A percentile compares a stretch with the other conserved stretches of the same genome.
Conservation (phyloP, 1,140 invertebrate genomes). For the Zaprionus africanus region DNA sequence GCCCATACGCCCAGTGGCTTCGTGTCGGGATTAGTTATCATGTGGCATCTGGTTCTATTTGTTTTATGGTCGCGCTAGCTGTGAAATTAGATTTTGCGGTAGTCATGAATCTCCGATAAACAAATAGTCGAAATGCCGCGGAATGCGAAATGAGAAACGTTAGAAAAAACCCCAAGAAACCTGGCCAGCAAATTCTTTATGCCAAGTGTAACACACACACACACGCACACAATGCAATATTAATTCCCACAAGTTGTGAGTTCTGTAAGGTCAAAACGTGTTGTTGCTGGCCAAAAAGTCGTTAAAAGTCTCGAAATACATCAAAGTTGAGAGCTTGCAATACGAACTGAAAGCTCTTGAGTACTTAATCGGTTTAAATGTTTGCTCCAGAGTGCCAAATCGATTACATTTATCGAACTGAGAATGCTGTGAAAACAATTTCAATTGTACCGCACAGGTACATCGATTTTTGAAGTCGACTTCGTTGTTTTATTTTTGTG, state of each 20-base stretch:
- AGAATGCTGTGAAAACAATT: neutral
- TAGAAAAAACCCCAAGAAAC: constrained; percentile 8
- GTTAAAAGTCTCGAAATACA: constrained; percentile 6
- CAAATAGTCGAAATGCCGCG: constrained; percentile 19
- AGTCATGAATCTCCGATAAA: constrained; percentile 28
- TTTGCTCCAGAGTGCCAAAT: neutral
- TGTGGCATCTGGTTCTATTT: constrained; percentile 39
- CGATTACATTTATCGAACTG: neutral
- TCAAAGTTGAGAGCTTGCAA: neutral
- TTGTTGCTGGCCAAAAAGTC: constrained; percentile 2
- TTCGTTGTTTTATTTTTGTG: no score
- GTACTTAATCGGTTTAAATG: constrained; percentile 5
- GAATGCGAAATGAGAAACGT: constrained; percentile 5
- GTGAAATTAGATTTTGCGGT: constrained; percentile 23
- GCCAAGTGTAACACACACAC: neutral
- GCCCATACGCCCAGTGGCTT: neutral
- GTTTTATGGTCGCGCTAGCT: constrained; percentile 18
- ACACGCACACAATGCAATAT: neutral
- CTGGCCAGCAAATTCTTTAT: constrained; percentile 1
- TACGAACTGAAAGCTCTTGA: neutral
- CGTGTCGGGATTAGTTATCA: constrained; percentile 38
- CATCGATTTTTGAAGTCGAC: neutral
- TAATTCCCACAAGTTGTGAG: neutral
- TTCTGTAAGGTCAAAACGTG: neutral
- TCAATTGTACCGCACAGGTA: neutral